Conservation (phyloP, 2,113 vertebrate species). For the Semicossyphus pulcher region DNA sequence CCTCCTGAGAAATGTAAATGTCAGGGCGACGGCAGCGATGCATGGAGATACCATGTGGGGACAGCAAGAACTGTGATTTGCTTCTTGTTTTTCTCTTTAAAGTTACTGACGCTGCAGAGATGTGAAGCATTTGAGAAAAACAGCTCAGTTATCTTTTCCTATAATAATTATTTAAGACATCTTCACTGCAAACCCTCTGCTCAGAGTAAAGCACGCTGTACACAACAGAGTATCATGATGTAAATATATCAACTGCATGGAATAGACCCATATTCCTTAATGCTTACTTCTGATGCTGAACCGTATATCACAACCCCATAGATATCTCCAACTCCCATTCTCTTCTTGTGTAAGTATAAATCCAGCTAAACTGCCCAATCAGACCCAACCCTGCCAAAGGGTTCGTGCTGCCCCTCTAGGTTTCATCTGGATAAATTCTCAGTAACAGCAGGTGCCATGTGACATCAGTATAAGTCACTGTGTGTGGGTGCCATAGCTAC, state of each 20-base stretch:
- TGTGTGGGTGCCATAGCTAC: slow-evolving; percentile 36
- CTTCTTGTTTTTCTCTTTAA: not conserved
- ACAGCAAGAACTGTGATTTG: not conserved
- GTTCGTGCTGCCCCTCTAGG: too few relatives aligned
- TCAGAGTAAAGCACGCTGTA: not conserved
- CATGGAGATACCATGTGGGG: not conserved
- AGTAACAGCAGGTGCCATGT: slow-evolving; percentile 7
- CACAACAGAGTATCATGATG: not conserved
- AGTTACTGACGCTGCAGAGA: not conserved
- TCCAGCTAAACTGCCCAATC: not conserved
- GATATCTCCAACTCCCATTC: not conserved
- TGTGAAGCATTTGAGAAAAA: not conserved
- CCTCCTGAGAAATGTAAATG: not conserved
- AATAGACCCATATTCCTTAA: not conserved
- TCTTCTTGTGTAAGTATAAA: not conserved
- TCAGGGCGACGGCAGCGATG: not conserved
- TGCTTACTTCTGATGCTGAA: not conserved
- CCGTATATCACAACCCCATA: not conserved
- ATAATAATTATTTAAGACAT: not conserved
- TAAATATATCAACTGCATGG: not conserved
- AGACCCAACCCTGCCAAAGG: too few relatives aligned
- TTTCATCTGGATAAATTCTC: not conserved
- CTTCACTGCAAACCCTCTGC: not conserved
- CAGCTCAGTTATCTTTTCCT: not conserved
- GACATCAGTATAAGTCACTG: not conserved